Percentiles rank a stretch among this genome's conserved stretches.
Conservation (phyloP, 2,113 vertebrate genomes). For the Otus sunia region DNA sequence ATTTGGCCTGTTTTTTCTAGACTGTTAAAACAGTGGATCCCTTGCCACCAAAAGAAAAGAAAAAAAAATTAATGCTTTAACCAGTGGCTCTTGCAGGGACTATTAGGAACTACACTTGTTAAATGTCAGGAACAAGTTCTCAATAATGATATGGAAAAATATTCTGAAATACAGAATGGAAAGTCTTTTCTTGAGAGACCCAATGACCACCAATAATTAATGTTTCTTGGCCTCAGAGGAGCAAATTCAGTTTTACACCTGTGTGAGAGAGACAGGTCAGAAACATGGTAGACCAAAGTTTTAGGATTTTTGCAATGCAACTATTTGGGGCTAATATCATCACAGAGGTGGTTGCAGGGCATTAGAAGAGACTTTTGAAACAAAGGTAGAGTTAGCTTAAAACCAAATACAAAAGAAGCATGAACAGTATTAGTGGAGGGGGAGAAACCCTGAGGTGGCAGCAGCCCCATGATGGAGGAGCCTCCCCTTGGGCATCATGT, state of each 20-base stretch:
- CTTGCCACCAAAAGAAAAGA: neutral
- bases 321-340: neutral
- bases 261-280: neutral
- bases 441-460: neutral
- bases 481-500: rapidly evolving
- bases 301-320: neutral
- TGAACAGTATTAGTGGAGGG: neutral
- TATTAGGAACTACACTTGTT: neutral
- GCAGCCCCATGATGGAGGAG: neutral
- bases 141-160: neutral
- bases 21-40: neutral
- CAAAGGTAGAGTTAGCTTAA: neutral
- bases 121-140: neutral
- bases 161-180: neutral
- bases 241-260: neutral
- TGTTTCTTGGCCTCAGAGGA: neutral
- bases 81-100: neutral
- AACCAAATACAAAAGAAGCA: neutral
- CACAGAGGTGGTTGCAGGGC: neutral
- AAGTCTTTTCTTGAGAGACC: neutral
- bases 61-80: neutral
- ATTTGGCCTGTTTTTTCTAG: neutral
- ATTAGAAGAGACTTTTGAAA: neutral
- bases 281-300: rapidly evolving
- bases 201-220: neutral